Evolutionary conservation across 2,888 invertebrate genomes (phyloP).

Genomic region (Drosophila maculinotata): DNA sequence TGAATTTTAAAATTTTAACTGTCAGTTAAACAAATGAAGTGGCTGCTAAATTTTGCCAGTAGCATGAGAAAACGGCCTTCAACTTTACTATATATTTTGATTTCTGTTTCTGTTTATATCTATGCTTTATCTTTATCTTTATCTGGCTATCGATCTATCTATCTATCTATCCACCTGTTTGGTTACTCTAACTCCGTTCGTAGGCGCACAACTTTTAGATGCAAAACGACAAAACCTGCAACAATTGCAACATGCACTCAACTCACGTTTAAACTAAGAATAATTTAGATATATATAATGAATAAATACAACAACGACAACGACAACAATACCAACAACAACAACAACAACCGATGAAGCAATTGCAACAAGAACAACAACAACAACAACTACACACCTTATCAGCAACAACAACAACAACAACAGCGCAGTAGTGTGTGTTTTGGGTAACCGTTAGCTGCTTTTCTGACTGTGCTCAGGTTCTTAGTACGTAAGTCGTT

Average conservation of each 20-base stretch:
- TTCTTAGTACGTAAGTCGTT: slow-evolving; percentile 45
- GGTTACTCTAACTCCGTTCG: slow-evolving; percentile 37
- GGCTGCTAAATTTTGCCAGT: neutral
- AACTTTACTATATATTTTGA: neutral
- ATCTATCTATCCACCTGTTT: slow-evolving; percentile 14
- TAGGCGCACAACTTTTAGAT: slow-evolving; percentile 48
- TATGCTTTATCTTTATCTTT: slow-evolving; percentile 11
- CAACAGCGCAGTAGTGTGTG: slow-evolving; percentile 25
- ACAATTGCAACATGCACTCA: slow-evolving; percentile 56
- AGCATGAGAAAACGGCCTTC: neutral
- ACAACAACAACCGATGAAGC: slow-evolving; percentile 15
- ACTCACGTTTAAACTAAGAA: slow-evolving; percentile 38
- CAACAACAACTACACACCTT: slow-evolving; percentile 14
- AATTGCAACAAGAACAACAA: slow-evolving; percentile 28
- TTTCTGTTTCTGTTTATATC: neutral
- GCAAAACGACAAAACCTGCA: slow-evolving; percentile 48
- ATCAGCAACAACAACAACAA: slow-evolving; percentile 13
- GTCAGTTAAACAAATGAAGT: neutral
- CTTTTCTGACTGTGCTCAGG: slow-evolving; percentile 23
- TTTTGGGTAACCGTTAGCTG: slow-evolving; percentile 24
- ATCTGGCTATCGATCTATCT: slow-evolving; percentile 2
- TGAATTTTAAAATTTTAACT: neutral
- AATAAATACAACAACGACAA: slow-evolving; percentile 20
- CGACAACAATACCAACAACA: slow-evolving; percentile 21
- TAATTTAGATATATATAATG: slow-evolving; percentile 6